These are phyloP conservation scores for Threskiornis aethiopicus DNA, from an alignment of 2,797 vertebrate genomes.

Conservation along the genomic window DNA sequence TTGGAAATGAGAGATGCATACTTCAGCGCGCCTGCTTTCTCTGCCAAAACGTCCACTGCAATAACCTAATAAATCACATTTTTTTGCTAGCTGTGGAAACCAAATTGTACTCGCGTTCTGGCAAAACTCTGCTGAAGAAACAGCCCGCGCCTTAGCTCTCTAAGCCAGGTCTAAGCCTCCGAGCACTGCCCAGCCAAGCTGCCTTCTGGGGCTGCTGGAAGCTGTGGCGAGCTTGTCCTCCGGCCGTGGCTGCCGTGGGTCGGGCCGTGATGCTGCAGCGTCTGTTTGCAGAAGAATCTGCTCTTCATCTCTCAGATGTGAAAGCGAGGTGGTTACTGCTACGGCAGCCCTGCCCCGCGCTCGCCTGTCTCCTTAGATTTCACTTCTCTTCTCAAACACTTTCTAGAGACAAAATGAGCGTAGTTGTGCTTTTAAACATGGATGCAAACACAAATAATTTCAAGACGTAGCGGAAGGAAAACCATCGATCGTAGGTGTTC, in stretches of 20 bases:
- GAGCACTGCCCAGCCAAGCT: background rate
- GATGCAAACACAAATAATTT: background rate
- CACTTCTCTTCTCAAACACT: background rate
- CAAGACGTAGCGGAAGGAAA: background rate
- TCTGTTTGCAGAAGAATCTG: background rate
- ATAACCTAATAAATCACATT: background rate
- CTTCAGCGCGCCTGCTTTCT: background rate
- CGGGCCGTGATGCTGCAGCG: background rate
- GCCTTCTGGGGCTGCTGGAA: background rate
- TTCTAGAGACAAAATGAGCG: background rate
- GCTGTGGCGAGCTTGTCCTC: background rate
- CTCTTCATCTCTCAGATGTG: background rate
- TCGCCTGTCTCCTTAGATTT: background rate
- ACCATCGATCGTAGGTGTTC: accelerated
- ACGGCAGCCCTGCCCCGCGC: background rate
- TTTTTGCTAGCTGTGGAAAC: background rate
- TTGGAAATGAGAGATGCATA: background rate
- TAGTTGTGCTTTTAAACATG: background rate
- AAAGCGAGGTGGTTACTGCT: background rate
- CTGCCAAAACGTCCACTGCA: background rate
- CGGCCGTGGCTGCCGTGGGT: background rate
- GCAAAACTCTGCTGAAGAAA: background rate
- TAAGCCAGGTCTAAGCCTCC: background rate
- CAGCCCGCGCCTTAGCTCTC: background rate
- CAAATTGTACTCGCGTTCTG: background rate